phyloP scores from a whole-genome alignment of 35 echinoderm and acorn worm genomes.

The Acanthaster planci region DNA sequence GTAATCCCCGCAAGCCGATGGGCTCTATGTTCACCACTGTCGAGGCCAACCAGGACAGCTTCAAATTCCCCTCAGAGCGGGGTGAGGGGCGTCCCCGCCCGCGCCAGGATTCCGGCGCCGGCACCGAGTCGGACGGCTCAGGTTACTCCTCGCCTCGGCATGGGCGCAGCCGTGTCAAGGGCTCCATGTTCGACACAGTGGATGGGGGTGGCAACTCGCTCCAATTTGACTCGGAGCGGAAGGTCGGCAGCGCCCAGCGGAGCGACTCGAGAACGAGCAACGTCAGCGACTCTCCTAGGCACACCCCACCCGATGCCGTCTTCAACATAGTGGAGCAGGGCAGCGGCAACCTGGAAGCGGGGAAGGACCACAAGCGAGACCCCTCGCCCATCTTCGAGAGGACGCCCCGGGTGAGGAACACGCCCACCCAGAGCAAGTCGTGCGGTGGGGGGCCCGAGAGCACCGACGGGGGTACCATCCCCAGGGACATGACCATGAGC shows the following conservation, averaged over 20 bases:
- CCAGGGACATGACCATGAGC: background rate
- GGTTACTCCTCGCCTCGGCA: conserved; percentile 38
- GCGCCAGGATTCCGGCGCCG: background rate
- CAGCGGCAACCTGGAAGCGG: conserved; percentile 20
- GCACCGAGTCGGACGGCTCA: conserved; percentile 18
- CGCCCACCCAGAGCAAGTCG: conserved; percentile 14
- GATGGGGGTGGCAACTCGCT: conserved; percentile 87
- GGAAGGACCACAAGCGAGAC: conserved; percentile 41
- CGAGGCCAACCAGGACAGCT: conserved; percentile 66
- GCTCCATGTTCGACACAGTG: conserved; percentile 66
- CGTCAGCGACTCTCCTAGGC: conserved; percentile 49
- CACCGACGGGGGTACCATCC: conserved; percentile 36
- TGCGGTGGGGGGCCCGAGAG: conserved; percentile 42
- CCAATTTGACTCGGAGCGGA: conserved; percentile 61
- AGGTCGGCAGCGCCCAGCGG: conserved; percentile 12
- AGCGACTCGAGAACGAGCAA: conserved; percentile 45
- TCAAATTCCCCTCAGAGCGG: conserved; percentile 76
- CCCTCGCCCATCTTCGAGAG: conserved; percentile 60
- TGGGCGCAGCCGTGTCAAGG: conserved; percentile 15
- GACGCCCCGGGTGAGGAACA: conserved; percentile 5
- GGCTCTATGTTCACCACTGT: conserved; percentile 42
- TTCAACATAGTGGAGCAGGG: conserved; percentile 64
- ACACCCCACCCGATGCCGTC: conserved; percentile 42
- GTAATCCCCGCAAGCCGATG: conserved; percentile 27
- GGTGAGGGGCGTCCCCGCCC: conserved; percentile 43